A percentile compares a stretch with the other conserved stretches of the same genome.
Conservation (phyloP, 2,113 vertebrate species). For the Trematocara variabile region DNA sequence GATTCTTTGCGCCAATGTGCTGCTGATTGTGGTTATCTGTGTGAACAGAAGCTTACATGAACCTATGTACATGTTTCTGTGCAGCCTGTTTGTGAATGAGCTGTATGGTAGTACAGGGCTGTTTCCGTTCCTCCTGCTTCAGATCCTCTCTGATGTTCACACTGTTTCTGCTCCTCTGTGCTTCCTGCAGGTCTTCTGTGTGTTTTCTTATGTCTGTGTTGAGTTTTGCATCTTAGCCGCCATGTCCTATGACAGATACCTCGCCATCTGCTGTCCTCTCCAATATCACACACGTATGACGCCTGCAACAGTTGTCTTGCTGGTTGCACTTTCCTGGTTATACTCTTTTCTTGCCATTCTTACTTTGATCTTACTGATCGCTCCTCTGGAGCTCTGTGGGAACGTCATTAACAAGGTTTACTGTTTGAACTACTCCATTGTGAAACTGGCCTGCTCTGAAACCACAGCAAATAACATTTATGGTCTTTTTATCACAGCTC, state of each 20-base stretch:
- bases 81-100: no score
- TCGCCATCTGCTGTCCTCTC: conserved; percentile 31
- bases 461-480: not conserved
- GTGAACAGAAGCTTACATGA: no score
- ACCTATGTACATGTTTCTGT: no score
- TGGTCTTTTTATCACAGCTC: not conserved
- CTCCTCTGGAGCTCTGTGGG: conserved; percentile 24
- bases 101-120: no score
- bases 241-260: conserved; percentile 34
- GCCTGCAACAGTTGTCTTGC: fast-evolving
- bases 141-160: no score
- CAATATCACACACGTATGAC: not conserved
- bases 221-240: conserved; percentile 44
- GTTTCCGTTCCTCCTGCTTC: no score
- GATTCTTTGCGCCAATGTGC: fast-evolving
- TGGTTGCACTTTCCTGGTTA: not conserved
- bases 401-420: conserved; percentile 43
- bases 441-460: conserved; percentile 47
- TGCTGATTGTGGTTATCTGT: not conserved
- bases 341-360: not conserved
- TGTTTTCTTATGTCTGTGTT: conserved; percentile 30
- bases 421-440: conserved; percentile 43
- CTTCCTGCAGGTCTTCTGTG: conserved; percentile 35
- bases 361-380: conserved; percentile 2
- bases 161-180: no score